These are phyloP conservation scores for Ennomos fuscantarius DNA, from an alignment of 2,888 invertebrate species.

Conservation along the genomic window DNA sequence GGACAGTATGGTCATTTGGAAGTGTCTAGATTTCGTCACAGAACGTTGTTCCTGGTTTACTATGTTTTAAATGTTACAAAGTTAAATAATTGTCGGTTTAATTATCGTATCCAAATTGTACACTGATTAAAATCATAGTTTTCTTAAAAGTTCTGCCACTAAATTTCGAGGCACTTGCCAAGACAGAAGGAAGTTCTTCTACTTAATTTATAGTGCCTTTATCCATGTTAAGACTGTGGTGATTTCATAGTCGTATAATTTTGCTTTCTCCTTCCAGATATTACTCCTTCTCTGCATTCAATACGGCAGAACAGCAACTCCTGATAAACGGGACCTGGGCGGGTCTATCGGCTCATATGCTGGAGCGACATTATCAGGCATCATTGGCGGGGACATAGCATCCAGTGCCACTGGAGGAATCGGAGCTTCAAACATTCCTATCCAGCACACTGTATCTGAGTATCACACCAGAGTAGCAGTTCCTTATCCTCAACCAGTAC, in stretches of 20 bases:
- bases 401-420: not conserved
- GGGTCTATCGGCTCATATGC: slow-evolving; percentile 15
- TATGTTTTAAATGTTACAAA: no score
- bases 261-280: slow-evolving; percentile 52
- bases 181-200: no score
- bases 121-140: no score
- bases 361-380: slow-evolving; percentile 1
- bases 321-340: slow-evolving; percentile 32
- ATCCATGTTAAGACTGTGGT: no score
- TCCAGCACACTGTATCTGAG: slow-evolving; percentile 72
- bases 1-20: no score
- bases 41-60: no score
- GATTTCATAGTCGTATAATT: not conserved
- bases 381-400: slow-evolving; percentile 4
- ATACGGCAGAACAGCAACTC: slow-evolving; percentile 24
- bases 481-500: slow-evolving; percentile 81
- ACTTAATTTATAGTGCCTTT: no score
- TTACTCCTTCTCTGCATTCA: slow-evolving; percentile 46
- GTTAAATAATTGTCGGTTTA: no score
- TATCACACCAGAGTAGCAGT: slow-evolving; percentile 79
- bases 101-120: no score
- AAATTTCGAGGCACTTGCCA: no score
- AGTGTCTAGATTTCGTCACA: no score
- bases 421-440: slow-evolving; percentile 50
- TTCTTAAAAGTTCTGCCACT: no score